Percentiles rank a stretch among this genome's conserved stretches.
phyloP scores from a whole-genome alignment of 2,888 invertebrate species.

The Ornithoptera alexandrae region DNA sequence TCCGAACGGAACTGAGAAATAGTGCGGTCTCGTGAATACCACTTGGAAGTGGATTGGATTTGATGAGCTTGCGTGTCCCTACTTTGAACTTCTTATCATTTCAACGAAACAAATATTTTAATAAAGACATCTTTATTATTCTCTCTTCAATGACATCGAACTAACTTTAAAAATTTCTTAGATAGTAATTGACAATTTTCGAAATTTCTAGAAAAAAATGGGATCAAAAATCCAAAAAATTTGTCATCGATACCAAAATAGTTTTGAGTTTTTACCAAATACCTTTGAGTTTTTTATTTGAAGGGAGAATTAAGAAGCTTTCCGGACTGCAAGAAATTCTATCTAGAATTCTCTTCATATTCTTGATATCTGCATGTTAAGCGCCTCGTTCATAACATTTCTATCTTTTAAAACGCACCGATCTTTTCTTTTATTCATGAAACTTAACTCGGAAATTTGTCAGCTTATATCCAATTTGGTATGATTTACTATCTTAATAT shows the following conservation, averaged over 20 bases:
- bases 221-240: too few relatives aligned
- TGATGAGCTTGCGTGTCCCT: constrained; percentile 30
- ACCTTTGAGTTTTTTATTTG: constrained; percentile 1
- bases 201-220: too few relatives aligned
- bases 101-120: background rate
- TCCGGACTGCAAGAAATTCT: constrained; percentile 2
- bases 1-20: constrained; percentile 53
- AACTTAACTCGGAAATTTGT: too few relatives aligned
- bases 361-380: constrained; percentile 15
- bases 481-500: constrained; percentile 1
- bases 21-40: constrained; percentile 60
- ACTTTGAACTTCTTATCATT: constrained; percentile 17
- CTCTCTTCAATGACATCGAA: constrained; percentile 25
- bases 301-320: constrained; percentile 24
- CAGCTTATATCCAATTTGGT: background rate
- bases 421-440: background rate
- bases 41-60: constrained; percentile 60
- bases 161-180: too few relatives aligned
- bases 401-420: constrained; percentile 9
- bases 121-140: constrained; percentile 7
- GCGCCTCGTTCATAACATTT: constrained; percentile 5
- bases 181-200: too few relatives aligned
- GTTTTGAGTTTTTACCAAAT: too few relatives aligned
- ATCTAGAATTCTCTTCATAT: constrained; percentile 5
- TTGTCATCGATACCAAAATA: background rate